Evolutionary conservation across 1,140 invertebrate species (phyloP).

Genomic region (Hyles vespertilio): DNA sequence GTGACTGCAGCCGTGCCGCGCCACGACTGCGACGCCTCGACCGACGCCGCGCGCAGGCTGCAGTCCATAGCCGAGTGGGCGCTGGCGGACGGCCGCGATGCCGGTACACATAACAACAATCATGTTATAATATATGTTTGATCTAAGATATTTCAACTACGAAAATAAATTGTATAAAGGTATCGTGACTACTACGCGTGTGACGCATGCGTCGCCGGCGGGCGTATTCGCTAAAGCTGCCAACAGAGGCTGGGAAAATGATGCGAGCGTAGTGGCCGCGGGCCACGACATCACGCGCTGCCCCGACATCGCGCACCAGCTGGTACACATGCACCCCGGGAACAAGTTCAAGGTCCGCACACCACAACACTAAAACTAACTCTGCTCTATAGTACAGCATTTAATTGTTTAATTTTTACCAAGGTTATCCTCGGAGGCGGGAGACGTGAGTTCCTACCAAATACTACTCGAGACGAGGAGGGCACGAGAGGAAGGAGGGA

Average conservation of each 20-base stretch:
- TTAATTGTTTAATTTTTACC: background rate
- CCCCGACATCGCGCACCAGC: slow-evolving; percentile 83
- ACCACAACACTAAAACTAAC: no score
- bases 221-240: slow-evolving; percentile 84
- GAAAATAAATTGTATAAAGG: slow-evolving; percentile 59
- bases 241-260: slow-evolving; percentile 86
- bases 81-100: slow-evolving; percentile 76
- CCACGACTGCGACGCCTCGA: slow-evolving; percentile 74
- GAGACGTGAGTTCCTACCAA: slow-evolving; percentile 79
- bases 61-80: slow-evolving; percentile 82
- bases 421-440: slow-evolving; percentile 85
- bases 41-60: slow-evolving; percentile 73
- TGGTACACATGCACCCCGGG: slow-evolving; percentile 82
- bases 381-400: no score
- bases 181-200: slow-evolving; percentile 85
- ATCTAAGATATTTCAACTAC: background rate
- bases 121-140: background rate
- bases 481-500: slow-evolving; percentile 79
- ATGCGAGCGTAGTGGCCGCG: slow-evolving; percentile 72
- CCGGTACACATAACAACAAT: slow-evolving; percentile 21
- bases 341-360: slow-evolving; percentile 67
- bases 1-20: slow-evolving; percentile 78
- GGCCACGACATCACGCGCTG: slow-evolving; percentile 2
- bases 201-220: slow-evolving; percentile 88
- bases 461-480: slow-evolving; percentile 79